phyloP scores from a whole-genome alignment of 1,140 invertebrate genomes.

The Pseudomyrmex sp. region DNA sequence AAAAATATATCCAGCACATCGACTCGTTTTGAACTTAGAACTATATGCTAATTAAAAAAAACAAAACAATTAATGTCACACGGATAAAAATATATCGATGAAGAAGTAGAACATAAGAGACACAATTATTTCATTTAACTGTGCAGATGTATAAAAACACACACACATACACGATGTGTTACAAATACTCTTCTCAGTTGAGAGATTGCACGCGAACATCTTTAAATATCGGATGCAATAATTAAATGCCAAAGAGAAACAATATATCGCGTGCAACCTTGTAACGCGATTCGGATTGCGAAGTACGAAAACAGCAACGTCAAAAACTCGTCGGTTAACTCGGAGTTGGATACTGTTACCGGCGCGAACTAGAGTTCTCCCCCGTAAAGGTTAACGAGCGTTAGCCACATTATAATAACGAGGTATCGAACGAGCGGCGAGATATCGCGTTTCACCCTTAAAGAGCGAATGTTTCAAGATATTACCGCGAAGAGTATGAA shows the following conservation, averaged over 20 bases:
- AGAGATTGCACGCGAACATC: no score
- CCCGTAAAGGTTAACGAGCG: slow-evolving; percentile 78
- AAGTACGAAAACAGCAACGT: slow-evolving; percentile 26
- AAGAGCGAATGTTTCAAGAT: slow-evolving; percentile 73
- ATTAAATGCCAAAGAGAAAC: no score
- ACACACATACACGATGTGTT: no score
- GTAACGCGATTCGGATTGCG: slow-evolving; percentile 39
- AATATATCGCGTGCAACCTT: neutral
- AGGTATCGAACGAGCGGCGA: slow-evolving; percentile 76
- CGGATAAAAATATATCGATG: no score
- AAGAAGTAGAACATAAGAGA: no score
- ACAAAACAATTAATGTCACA: no score
- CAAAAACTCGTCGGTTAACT: slow-evolving; percentile 55
- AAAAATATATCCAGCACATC: no score
- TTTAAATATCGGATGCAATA: no score
- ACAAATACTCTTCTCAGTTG: no score
- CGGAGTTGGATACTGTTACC: slow-evolving; percentile 66
- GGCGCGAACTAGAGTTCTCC: slow-evolving; percentile 65
- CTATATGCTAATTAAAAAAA: no score
- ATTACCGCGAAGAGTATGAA: slow-evolving; percentile 25
- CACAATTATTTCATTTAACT: neutral
- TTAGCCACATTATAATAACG: slow-evolving; percentile 79
- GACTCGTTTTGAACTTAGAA: no score
- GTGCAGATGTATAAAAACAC: neutral
- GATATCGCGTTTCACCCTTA: slow-evolving; percentile 81